These are phyloP conservation scores for Bubo bubo DNA, from an alignment of 2,113 vertebrate genomes.

Conservation along the genomic window DNA sequence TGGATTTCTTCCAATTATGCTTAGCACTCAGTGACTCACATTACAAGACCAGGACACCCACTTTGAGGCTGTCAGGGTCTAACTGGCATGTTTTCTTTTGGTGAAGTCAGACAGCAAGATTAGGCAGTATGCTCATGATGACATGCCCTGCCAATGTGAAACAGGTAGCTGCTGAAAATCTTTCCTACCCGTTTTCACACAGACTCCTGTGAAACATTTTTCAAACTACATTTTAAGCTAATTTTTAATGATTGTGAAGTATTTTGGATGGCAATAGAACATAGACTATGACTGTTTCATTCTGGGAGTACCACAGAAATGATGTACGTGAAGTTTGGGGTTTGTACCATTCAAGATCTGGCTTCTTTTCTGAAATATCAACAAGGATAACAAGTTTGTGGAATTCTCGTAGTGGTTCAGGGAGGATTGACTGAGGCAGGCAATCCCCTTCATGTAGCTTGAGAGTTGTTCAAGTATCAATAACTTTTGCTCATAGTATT, in stretches of 20 bases:
- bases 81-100: background rate
- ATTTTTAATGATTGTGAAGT: background rate
- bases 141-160: background rate
- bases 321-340: background rate
- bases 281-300: background rate
- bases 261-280: background rate
- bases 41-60: slow-evolving; percentile 14
- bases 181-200: background rate
- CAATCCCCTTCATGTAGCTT: background rate
- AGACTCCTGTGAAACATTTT: background rate
- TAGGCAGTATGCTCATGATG: background rate
- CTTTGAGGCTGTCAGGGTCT: slow-evolving; percentile 17
- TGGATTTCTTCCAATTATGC: slow-evolving; percentile 17
- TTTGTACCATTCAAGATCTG: background rate
- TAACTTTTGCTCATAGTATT: background rate
- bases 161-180: background rate
- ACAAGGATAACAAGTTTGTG: background rate
- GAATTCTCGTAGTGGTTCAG: background rate
- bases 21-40: slow-evolving; percentile 3
- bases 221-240: background rate
- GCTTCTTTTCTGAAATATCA: background rate
- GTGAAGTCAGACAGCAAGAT: background rate
- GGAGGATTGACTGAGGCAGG: background rate
- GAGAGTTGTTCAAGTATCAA: background rate
- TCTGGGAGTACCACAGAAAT: background rate